Evolutionary conservation across 2,888 invertebrate species (phyloP), one percentile per base, ranked within the genome.

Genomic region (Oxycera nigricornis): DNA sequence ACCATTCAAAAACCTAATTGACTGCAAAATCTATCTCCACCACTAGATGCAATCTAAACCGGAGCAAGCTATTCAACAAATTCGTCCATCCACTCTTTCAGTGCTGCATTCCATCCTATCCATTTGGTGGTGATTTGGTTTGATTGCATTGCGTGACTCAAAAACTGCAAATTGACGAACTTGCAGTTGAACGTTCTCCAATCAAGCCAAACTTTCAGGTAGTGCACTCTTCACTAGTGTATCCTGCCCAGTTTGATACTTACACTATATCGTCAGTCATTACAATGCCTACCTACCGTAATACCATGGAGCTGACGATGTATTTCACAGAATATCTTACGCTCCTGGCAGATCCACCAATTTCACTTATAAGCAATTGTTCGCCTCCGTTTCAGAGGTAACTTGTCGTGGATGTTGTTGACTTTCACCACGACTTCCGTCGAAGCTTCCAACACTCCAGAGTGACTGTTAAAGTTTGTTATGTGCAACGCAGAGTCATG

Each of bases 71-170:
- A n/a, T n/a, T n/a, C n/a, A n/a, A 26, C 57, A 11, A 57, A 26
- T 28, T 28, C 17, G n/a, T 57, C 9, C 57, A 39, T 39, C 7
- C 9, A 2, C 46, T 3, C 14, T 46, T 46, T 46, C 46, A 14
- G n/a, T 31, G 9, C 4, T 31, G 31, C n/a, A 31, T 20, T 61
- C 61, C 24, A 57, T n/a, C 57, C 14, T 9, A 24, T 26, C 35
- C 20, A n/a, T 31, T 31, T 17, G 14, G 46, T 46, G 31, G 61
- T 31, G n/a, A 31, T 61, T 61, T 31, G n/a, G 20, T 61, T 61
- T 61, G 31, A 30, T 61, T 61, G 20, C 31, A 31, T 61, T 61
- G 61, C 61, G 61, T 61, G 61, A 61, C 61, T 61, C 9, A 14
- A 30, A 61, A 61, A 61, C 20, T 61, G 7, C 11, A 31, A 61